A percentile compares a stretch with the other conserved stretches of the same genome.
phyloP scores from a whole-genome alignment of 2,797 vertebrate species.

The Ficedula albicollis region DNA sequence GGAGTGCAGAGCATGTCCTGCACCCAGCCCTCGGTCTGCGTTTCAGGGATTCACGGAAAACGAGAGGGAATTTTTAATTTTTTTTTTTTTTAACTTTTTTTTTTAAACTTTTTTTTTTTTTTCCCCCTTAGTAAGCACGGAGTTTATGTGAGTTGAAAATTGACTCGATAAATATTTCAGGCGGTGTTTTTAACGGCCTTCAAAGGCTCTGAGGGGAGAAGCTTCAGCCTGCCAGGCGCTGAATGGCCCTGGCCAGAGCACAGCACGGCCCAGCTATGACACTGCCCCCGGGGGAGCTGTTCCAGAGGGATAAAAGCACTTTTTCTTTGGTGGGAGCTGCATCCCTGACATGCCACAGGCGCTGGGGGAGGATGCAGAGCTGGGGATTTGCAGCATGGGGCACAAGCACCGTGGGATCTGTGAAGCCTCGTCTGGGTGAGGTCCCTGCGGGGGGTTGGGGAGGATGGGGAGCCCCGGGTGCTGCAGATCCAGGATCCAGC shows the following conservation, averaged over 20 bases:
- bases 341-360: neutral
- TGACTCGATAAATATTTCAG: conserved; percentile 66
- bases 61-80: neutral
- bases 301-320: neutral
- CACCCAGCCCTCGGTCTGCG: neutral
- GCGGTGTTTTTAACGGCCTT: conserved; percentile 17
- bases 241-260: neutral
- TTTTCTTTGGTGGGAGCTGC: neutral
- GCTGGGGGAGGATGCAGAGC: neutral
- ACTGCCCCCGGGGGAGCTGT: neutral
- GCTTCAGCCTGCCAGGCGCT: conserved; percentile 1
- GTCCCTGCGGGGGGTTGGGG: neutral
- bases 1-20: neutral
- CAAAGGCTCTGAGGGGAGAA: conserved; percentile 16
- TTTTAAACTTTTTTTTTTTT: neutral
- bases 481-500: neutral
- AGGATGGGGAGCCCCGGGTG: neutral
- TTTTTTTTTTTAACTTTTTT: too few species aligned
- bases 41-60: neutral
- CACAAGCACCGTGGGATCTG: rapidly evolving
- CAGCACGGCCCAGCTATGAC: neutral
- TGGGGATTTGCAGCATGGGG: neutral
- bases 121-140: neutral
- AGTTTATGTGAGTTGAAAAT: conserved; percentile 47
- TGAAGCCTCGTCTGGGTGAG: too few species aligned